These are phyloP conservation scores for Gambusia affinis DNA, from an alignment of 2,113 vertebrate species.

Conservation along the genomic window DNA sequence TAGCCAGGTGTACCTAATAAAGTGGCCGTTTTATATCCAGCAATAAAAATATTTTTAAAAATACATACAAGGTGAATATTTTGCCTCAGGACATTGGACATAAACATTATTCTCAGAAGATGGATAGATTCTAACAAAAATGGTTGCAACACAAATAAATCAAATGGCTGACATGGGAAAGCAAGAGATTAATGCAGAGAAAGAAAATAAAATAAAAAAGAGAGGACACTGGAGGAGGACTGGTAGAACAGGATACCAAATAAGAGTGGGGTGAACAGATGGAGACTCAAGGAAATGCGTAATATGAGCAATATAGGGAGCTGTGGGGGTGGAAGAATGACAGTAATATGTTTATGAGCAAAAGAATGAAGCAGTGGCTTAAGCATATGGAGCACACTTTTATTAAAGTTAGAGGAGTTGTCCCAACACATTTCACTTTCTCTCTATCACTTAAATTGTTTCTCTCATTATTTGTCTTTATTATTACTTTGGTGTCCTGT, in stretches of 20 bases:
- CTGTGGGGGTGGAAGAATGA: constrained; percentile 33
- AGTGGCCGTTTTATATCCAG: neutral
- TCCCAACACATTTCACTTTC: constrained; percentile 26
- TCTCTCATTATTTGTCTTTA: constrained; percentile 24
- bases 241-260: neutral
- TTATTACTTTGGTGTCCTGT: constrained; percentile 8
- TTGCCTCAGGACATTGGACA: constrained; percentile 23
- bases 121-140: constrained; percentile 7
- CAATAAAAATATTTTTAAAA: neutral
- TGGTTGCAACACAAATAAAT: constrained; percentile 16
- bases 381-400: constrained; percentile 34
- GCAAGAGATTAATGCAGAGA: constrained; percentile 15
- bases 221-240: neutral
- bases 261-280: constrained; percentile 29
- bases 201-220: neutral
- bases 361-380: constrained; percentile 6
- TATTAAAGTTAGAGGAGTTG: constrained; percentile 43
- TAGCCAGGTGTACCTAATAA: too few relatives aligned
- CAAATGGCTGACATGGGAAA: neutral
- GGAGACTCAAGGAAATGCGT: constrained; percentile 14
- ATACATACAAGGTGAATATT: constrained; percentile 15
- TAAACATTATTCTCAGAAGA: neutral
- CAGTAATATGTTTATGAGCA: constrained; percentile 44
- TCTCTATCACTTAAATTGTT: constrained; percentile 28
- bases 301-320: constrained; percentile 25